Conservation (phyloP, 1,140 invertebrate genomes). For the Harpegnathos saltator region DNA sequence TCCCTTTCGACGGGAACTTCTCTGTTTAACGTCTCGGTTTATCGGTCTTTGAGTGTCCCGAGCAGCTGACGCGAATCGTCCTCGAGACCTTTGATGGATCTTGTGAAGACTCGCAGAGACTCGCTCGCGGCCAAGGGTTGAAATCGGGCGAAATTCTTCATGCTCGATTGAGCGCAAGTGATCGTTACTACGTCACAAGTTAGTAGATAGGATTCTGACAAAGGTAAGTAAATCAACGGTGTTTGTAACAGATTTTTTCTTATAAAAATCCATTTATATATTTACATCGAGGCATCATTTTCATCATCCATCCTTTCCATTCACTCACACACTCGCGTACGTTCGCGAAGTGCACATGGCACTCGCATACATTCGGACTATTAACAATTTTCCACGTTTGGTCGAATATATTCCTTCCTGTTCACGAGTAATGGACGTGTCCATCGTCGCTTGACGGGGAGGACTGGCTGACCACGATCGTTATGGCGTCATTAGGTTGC, state of each 20-base stretch:
- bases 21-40: no score
- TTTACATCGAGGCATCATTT: constrained; percentile 42
- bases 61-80: no score
- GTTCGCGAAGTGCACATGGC: not conserved
- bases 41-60: no score
- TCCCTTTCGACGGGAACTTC: no score
- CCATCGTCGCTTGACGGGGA: constrained; percentile 23
- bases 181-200: no score
- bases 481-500: constrained; percentile 37
- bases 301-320: not conserved
- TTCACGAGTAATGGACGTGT: constrained; percentile 24
- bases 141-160: no score
- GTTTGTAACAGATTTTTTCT: not conserved
- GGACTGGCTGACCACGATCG: constrained; percentile 32
- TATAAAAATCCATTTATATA: constrained; percentile 28
- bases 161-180: no score
- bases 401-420: not conserved
- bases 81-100: no score
- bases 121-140: no score
- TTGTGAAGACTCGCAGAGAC: no score
- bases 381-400: constrained; percentile 30
- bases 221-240: constrained; percentile 8
- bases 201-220: no score
- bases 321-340: not conserved
- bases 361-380: constrained; percentile 10